Base-by-base conservation (phyloP, 2,888 invertebrate genomes). In the Elmis aenea region DNA sequence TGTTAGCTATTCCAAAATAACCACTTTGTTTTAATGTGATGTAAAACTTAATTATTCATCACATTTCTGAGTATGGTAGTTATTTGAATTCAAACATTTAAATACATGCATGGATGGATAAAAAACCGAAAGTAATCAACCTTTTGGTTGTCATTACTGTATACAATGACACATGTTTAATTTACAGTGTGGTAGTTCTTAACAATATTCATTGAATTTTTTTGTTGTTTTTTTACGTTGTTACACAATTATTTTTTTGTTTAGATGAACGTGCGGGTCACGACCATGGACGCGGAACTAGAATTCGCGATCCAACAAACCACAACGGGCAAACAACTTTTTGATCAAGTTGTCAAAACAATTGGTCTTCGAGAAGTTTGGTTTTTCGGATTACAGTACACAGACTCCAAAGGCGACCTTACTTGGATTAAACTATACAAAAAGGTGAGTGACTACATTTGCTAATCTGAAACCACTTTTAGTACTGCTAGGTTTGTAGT, bases 201-300 rank as follows among this genome's bases (percentile, higher is more conserved):
- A n/a, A n/a, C n/a, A n/a, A n/a, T n/a, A n/a, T n/a, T n/a, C n/a
- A n/a, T n/a, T n/a, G n/a, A n/a, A n/a, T n/a, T n/a, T n/a, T n/a
- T n/a, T 31, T 35, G 30, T 16, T 33, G 21, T 26, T 29, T 33
- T 15, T 42, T 48, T 46, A 29, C 26, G 38, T 46, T 39, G 10
- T 9, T 11, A 8, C 20, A 18, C 2, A 46, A 45, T 51, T 47
- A 51, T 42, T 51, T 54, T 51, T 53, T 36, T 48, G 68, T 73
- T 2, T 72, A 92, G 91, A 90, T 97, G 81, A 97, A 97, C 81
- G 97, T 99, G 68, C 89, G 97, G 73, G 99, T 99, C 77, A 96
- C 94, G 72, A 97, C 97, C 69, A 97, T 99, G 96, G 99, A 99
- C 79, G 97, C 99, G 72, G 99, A 99, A 81, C 80, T 99, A 85